A percentile compares a stretch with the other conserved stretches of the same genome.
Conservation (phyloP, 2,888 invertebrate species). For the Tetragonisca angustula region DNA sequence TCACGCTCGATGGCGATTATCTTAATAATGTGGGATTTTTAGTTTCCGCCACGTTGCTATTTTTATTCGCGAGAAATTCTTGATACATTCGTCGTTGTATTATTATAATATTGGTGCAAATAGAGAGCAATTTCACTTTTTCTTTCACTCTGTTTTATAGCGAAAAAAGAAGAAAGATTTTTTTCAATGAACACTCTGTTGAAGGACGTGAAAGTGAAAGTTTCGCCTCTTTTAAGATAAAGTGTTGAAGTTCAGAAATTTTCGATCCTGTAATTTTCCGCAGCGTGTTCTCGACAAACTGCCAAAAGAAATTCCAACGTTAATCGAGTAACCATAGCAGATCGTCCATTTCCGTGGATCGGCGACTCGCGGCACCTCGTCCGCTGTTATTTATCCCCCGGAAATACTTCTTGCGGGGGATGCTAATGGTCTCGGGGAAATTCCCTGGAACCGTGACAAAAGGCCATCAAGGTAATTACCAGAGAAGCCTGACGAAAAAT, state of each 20-base stretch:
- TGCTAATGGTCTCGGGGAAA: conserved; percentile 46
- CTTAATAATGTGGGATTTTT: not conserved
- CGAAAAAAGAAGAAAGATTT: no score
- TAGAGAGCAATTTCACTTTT: no score
- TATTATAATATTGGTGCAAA: no score
- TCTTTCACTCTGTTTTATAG: no score
- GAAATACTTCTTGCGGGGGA: conserved; percentile 30
- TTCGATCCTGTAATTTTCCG: no score
- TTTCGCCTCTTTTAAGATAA: no score
- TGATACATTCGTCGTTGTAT: not conserved
- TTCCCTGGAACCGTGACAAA: conserved; percentile 45
- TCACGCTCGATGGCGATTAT: not conserved
- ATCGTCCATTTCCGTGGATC: not conserved
- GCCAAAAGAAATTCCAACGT: no score
- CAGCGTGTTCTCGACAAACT: no score
- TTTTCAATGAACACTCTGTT: no score
- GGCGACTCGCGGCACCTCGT: not conserved
- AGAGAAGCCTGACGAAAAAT: conserved; percentile 37
- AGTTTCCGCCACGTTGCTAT: not conserved
- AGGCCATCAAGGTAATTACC: conserved; percentile 53
- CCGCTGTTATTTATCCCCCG: not conserved
- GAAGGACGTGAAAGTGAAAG: no score
- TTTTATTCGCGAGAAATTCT: not conserved
- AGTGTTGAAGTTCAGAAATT: no score
- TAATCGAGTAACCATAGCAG: not conserved